Evolutionary conservation across 1,140 invertebrate genomes (phyloP), one percentile per base, ranked within the genome.

Genomic region (Tetramorium alpestre): DNA sequence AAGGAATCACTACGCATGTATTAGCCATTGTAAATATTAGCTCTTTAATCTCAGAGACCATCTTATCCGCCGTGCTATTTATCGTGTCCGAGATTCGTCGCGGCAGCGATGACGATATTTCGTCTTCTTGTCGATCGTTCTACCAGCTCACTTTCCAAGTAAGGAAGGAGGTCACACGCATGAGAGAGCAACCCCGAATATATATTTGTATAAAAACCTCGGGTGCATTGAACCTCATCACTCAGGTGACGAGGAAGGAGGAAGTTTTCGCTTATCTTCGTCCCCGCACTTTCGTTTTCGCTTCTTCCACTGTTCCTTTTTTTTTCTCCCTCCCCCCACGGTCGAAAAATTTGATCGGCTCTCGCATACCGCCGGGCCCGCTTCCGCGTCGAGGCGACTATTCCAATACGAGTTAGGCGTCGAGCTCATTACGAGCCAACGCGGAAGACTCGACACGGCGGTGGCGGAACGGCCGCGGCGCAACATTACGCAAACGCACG

Each of bases 401-500:
- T 81, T 81, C 47, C 51, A 81, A 81, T 60, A 56, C 13, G 69
- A 60, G 41, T 25, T 80, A 72, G 54, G 41, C 54, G 54, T 70
- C 47, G 51, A 28, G 67, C 67, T 82, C 80, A 75, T 84, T 75
- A 84, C 51, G 80, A 73, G 41, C 80, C 80, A 84, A 84, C 69
- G 54, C 80, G 80, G 80, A 84, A 84, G 80, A 84, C 41, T 82
- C 18, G 47, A 69, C 62, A 81, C 38, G 51, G 13, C 18, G 62
- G 44, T 33, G 28, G 60, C 33, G 47, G 44, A 51, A 33, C 18
- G 51, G 51, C 22, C 25, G 41, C 41, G 69, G 69, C 28, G 69
- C 28, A 62, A 75, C 80, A 84, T 84, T 84, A 84, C 80, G 80
- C 80, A 84, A 84, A 84, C 80, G 69, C 33, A 49, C 25, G 41